Evolutionary conservation across 2,888 invertebrate species (phyloP), one percentile per base, ranked within the genome.

Genomic region (Epinotia nisella): DNA sequence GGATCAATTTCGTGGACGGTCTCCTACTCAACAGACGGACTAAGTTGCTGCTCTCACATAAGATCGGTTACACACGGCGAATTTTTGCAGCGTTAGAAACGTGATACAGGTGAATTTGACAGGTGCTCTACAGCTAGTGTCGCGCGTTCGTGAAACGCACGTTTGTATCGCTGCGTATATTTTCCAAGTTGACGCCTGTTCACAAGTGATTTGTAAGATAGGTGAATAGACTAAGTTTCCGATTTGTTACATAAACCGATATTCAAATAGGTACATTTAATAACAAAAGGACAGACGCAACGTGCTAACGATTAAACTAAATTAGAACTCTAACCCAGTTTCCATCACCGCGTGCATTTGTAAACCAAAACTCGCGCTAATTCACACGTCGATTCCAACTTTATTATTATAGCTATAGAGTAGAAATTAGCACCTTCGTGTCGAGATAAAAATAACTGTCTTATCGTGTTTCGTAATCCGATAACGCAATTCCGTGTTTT

Each of bases 401-500:
- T 53, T 73, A 68, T 51, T 60, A 24, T n/a, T 11, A 39, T 2
- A 13, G 41, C 24, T 29, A 64, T 53, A 69, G 29, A 64, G 58
- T 51, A 39, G 39, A 51, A 24, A 55, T 73, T 69, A 51, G 62
- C 62, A 62, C 51, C 24, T n/a, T 49, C 15, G 55, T 24, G 35
- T 41, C 5, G 17, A 68, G 73, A 64, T 73, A 58, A 67, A 69
- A 73, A 64, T 64, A 64, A 62, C 68, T 29, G 51, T 35, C 41
- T 64, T 73, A 73, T 73, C 64, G 58, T 15, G 68, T 73, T 69
- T 64, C 73, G 73, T 73, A 68, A 69, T 64, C 51, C 58, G 51
- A 73, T 73, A 69, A 73, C 73, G 73, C 53, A 69, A 73, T 62
- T 39, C 56, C 41, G 58, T 59, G 73, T 69, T 73, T 71, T 73